Percentiles rank a stretch among this genome's conserved stretches.
phyloP scores from a whole-genome alignment of 2,888 invertebrate species.

The Sthenelais limicola region DNA sequence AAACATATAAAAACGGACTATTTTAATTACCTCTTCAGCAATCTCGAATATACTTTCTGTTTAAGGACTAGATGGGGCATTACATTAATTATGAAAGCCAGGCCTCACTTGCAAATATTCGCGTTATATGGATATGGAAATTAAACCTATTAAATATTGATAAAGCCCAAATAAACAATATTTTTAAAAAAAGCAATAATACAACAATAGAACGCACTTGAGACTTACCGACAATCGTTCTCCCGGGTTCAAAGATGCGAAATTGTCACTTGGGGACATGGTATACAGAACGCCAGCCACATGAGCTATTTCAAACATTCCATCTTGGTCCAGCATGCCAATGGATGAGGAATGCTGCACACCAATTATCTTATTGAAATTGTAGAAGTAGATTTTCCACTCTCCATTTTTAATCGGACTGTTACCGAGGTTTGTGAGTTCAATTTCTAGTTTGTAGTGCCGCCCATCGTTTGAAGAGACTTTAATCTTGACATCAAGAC shows the following conservation, averaged over 20 bases:
- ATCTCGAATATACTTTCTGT: too few relatives aligned
- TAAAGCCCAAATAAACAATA: background rate
- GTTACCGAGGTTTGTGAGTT: background rate
- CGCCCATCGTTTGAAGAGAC: background rate
- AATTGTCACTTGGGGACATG: background rate
- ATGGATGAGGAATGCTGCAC: background rate
- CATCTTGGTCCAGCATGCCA: background rate
- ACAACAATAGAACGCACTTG: too few relatives aligned
- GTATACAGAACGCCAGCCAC: background rate
- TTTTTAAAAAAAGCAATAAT: too few relatives aligned
- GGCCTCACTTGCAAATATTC: too few relatives aligned
- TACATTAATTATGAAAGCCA: too few relatives aligned
- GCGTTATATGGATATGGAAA: too few relatives aligned
- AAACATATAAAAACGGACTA: too few relatives aligned
- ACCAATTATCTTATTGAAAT: background rate
- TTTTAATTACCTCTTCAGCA: too few relatives aligned
- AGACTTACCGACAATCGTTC: background rate
- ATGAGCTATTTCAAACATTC: background rate
- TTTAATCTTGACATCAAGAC: background rate
- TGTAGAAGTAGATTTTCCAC: conserved; percentile 8
- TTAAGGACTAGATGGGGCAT: too few relatives aligned
- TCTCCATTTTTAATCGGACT: background rate
- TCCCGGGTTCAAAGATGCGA: background rate
- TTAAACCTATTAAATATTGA: background rate
- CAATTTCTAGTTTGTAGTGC: background rate